Percentiles rank a stretch among this genome's conserved stretches.
These are phyloP conservation scores for Herminia tarsipennalis DNA, from an alignment of 2,888 invertebrate genomes.

Conservation along the genomic window DNA sequence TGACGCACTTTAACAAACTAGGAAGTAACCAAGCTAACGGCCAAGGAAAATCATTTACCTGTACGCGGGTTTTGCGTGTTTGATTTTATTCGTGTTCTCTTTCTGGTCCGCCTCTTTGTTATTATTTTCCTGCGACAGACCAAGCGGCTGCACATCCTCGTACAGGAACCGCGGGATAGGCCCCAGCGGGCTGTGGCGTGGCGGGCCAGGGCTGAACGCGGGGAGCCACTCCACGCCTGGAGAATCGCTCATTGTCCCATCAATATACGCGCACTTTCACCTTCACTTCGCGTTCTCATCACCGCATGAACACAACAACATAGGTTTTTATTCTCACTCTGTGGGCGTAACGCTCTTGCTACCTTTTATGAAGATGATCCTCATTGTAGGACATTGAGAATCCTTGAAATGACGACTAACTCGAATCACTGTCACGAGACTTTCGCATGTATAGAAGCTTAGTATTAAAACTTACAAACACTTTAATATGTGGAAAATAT, in stretches of 20 bases:
- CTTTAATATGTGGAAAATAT: conserved; percentile 51
- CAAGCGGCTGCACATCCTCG: conserved; percentile 78
- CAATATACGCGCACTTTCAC: conserved; percentile 53
- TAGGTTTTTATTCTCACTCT: conserved; percentile 50
- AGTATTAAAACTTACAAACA: conserved; percentile 56
- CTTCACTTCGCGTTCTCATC: conserved; percentile 54
- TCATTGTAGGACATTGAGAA: conserved; percentile 78
- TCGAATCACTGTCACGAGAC: conserved; percentile 60
- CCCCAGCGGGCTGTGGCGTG: conserved; percentile 81
- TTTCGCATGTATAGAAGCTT: conserved; percentile 42
- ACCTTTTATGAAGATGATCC: conserved; percentile 77
- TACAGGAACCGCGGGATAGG: conserved; percentile 80
- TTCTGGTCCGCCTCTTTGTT: conserved; percentile 77
- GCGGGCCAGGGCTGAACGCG: conserved; percentile 81
- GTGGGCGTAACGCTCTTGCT: conserved; percentile 72
- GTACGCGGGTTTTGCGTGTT: conserved; percentile 86
- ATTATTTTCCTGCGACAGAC: conserved; percentile 76
- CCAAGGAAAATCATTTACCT: conserved; percentile 72
- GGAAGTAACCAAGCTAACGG: conserved; percentile 26
- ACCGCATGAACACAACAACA: conserved; percentile 51
- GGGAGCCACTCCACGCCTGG: conserved; percentile 85
- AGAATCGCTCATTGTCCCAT: conserved; percentile 82
- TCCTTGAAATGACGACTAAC: conserved; percentile 78
- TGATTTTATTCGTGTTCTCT: conserved; percentile 78
- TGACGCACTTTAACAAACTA: conserved; percentile 39